phyloP scores from a whole-genome alignment of 2,113 vertebrate species.

The Oryctolagus cuniculus region DNA sequence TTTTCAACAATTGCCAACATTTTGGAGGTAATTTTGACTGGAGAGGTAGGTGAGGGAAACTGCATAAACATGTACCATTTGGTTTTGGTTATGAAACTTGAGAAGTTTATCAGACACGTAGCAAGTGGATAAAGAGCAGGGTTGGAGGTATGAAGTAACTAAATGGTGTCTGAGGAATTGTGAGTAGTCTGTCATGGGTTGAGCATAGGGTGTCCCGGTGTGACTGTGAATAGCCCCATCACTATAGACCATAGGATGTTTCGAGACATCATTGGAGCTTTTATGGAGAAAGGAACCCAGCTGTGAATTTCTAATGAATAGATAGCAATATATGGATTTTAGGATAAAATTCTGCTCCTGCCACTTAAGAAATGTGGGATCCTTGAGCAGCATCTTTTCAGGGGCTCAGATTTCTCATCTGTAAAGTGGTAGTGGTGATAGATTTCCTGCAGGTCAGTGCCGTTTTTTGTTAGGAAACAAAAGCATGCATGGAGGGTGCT shows the following conservation, averaged over 20 bases:
- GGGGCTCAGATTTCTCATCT: constrained; percentile 61
- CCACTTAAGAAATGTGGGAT: constrained; percentile 22
- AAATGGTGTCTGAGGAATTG: constrained; percentile 31
- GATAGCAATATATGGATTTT: constrained; percentile 44
- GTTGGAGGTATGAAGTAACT: constrained; percentile 32
- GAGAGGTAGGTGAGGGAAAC: constrained; percentile 44
- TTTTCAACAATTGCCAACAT: constrained; percentile 9
- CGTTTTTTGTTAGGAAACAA: constrained; percentile 52
- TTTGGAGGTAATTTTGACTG: constrained; percentile 61
- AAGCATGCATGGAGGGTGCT: neutral
- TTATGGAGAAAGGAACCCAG: neutral
- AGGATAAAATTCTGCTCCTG: constrained; percentile 54
- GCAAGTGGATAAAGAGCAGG: constrained; percentile 36
- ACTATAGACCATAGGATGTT: constrained; percentile 33
- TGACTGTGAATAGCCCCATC: neutral
- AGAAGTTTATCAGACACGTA: constrained; percentile 33
- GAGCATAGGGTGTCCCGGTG: neutral
- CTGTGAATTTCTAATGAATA: constrained; percentile 42
- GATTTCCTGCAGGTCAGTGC: constrained; percentile 28
- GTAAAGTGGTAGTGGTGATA: constrained; percentile 59
- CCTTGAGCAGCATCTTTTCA: constrained; percentile 38
- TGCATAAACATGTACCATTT: constrained; percentile 40
- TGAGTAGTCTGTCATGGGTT: constrained; percentile 1
- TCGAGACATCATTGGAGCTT: neutral
- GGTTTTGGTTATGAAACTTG: constrained; percentile 37